These are phyloP conservation scores for Polyommatus icarus DNA, from an alignment of 2,888 invertebrate genomes.

Conservation along the genomic window DNA sequence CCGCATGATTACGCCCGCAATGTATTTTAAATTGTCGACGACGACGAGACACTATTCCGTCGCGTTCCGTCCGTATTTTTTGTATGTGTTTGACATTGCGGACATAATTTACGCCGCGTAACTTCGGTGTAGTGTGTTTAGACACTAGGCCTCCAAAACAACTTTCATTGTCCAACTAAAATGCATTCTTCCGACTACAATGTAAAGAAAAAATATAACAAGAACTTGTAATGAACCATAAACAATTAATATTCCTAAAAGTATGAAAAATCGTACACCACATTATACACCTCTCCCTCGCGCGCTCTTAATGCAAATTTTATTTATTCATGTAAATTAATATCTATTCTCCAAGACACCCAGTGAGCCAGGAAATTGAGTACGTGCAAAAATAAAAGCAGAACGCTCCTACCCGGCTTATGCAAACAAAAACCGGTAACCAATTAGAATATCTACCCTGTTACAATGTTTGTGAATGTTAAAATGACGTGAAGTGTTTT, in stretches of 20 bases:
- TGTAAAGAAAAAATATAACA: background rate
- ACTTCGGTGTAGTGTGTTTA: too few relatives aligned
- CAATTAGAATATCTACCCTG: slow-evolving; percentile 60
- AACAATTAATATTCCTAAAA: background rate
- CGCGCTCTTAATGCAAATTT: slow-evolving; percentile 78
- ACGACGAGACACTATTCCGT: too few relatives aligned
- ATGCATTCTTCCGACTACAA: background rate
- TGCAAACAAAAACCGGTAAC: slow-evolving; percentile 64
- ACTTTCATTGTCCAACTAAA: too few relatives aligned
- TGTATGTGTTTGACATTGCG: too few relatives aligned
- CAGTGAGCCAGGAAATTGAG: slow-evolving; percentile 78
- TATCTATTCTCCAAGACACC: slow-evolving; percentile 74
- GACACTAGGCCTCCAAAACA: too few relatives aligned
- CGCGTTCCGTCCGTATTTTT: too few relatives aligned
- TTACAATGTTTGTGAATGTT: slow-evolving; percentile 46
- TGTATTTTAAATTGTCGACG: too few relatives aligned
- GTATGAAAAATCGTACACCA: slow-evolving; percentile 30
- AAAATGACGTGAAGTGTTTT: slow-evolving; percentile 38
- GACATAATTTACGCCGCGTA: too few relatives aligned
- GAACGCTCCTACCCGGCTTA: slow-evolving; percentile 54
- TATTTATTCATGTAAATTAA: slow-evolving; percentile 81
- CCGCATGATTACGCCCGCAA: too few relatives aligned
- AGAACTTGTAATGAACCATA: background rate
- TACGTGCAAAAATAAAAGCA: slow-evolving; percentile 78
- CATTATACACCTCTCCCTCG: slow-evolving; percentile 52